Conservation (phyloP, 1,140 invertebrate species). For the Bombyx mori region DNA sequence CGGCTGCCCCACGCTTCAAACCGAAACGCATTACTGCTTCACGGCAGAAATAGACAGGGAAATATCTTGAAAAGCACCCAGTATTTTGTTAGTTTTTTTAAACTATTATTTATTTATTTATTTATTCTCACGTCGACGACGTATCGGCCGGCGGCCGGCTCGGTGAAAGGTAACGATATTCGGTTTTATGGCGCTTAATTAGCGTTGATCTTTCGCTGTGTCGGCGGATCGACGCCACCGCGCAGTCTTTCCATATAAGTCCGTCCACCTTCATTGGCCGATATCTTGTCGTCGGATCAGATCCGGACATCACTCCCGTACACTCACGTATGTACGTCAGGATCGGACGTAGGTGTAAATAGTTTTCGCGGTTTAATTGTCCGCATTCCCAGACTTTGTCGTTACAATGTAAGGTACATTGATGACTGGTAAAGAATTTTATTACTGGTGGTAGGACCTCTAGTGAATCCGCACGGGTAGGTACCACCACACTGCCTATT, state of each 20-base stretch:
- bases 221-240: constrained; percentile 27
- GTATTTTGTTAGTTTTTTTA: too few relatives aligned
- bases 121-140: constrained; percentile 33
- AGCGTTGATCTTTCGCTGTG: constrained; percentile 51
- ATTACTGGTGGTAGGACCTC: too few relatives aligned
- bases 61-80: too few relatives aligned
- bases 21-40: too few relatives aligned
- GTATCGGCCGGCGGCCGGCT: constrained; percentile 18
- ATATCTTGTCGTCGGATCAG: constrained; percentile 27
- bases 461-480: too few relatives aligned
- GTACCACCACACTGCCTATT: too few relatives aligned
- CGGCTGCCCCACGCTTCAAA: too few relatives aligned
- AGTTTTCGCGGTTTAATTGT: constrained; percentile 2
- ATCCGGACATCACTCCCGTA: constrained; percentile 4
- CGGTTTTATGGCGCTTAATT: constrained; percentile 65
- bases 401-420: too few relatives aligned
- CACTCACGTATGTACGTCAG: constrained; percentile 11
- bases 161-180: constrained; percentile 60
- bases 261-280: constrained; percentile 34
- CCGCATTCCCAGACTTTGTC: neutral
- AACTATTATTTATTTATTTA: too few relatives aligned
- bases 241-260: constrained; percentile 34
- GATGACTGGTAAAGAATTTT: too few relatives aligned
- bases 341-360: neutral
- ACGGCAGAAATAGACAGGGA: too few relatives aligned